Base-by-base conservation (phyloP, 2,888 invertebrate genomes). In the Caenorhabditis drosophilae region DNA sequence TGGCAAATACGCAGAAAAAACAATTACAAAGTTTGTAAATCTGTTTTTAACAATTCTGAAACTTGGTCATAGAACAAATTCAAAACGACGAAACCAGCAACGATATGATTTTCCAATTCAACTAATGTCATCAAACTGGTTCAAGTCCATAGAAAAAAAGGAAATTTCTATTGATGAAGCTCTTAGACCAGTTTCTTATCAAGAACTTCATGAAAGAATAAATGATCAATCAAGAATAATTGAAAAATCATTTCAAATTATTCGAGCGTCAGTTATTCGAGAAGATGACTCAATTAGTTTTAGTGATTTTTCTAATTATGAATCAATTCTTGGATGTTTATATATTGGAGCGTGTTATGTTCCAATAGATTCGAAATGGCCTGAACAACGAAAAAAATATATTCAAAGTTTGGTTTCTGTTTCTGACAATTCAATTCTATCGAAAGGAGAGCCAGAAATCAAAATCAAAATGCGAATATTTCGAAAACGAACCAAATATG, bases 281-380 rank as follows among this genome's bases (percentile, higher is more conserved):
- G 64, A 64, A 40, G 64, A 64, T 51, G 58, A 64, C 20, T 27
- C 58, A 6, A 41, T 64, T n/a, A 58, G 58, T 6, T 2, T 57
- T 12, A 26, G 26, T 9, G 35, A 35, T 42, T 9, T 23, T 0
- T 35, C 15, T 9, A 52, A n/a, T 20, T 22, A 7, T 7, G 15
- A 49, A 20, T 11, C 26, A 11, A 66, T 78, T n/a, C 51, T 77
- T 1, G 62, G 67, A 11, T 57, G 73, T 20, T 44, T 57, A 4
- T 22, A 54, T 0, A 2, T 57, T 0, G 77, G 79, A 3, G 58
- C 62, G 7, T 51, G 71, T 2, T 80, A 73, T 41, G 67, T 68
- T 1, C 77, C 78, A 6, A 35, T 80, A 7, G 77, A 80, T 51
- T 41, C 61, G 2, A 41, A 45, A 2, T 70, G 72, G 67, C 76